phyloP scores from a whole-genome alignment of 2,888 invertebrate species.

The Piscicola geometra region DNA sequence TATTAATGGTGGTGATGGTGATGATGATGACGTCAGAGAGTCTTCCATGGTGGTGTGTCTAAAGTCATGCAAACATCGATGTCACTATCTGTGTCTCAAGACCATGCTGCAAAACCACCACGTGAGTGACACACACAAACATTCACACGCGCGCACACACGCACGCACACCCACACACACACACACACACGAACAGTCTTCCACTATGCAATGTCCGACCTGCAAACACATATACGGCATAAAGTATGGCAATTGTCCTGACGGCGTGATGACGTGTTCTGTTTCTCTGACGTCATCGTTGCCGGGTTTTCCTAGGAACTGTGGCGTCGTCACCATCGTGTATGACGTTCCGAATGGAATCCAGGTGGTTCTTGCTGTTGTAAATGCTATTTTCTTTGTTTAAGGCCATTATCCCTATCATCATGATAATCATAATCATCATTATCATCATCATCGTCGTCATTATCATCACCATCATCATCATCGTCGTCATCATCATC shows the following conservation, averaged over 20 bases:
- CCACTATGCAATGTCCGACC: slow-evolving; percentile 78
- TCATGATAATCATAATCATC: no score
- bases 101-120: no score
- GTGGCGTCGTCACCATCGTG: slow-evolving; percentile 74
- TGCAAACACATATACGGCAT: slow-evolving; percentile 79
- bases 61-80: no score
- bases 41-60: no score
- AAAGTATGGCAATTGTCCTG: slow-evolving; percentile 74
- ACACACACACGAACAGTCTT: slow-evolving; percentile 56
- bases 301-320: slow-evolving; percentile 65
- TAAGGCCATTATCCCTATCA: neutral
- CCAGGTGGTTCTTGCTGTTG: slow-evolving; percentile 62
- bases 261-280: slow-evolving; percentile 53
- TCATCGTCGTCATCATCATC: neutral
- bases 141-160: slow-evolving; percentile 46
- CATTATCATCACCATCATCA: neutral
- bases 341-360: slow-evolving; percentile 81
- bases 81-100: no score
- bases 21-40: no score
- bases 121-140: no score
- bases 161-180: no score
- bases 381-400: no score
- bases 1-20: no score
- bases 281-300: slow-evolving; percentile 53
- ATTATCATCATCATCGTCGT: neutral